phyloP scores from a whole-genome alignment of 2,113 vertebrate species.

The Ornithorhynchus anatinus region DNA sequence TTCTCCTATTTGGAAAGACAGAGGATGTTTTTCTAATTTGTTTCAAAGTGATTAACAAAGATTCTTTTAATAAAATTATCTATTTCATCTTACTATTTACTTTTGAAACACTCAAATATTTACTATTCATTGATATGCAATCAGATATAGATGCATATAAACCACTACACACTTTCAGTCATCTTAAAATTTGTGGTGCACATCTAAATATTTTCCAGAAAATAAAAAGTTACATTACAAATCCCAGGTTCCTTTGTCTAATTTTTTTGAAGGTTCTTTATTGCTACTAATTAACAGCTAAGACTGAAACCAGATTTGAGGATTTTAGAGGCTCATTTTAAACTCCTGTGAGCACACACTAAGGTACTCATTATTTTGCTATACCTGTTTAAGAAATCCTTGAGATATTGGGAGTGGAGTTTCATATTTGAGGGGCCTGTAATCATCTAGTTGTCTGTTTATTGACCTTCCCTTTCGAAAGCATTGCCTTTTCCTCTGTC shows the following conservation, averaged over 20 bases:
- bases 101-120: too few relatives aligned
- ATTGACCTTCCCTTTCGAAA: constrained; percentile 39
- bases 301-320: constrained; percentile 62
- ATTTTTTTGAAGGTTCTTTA: constrained; percentile 36
- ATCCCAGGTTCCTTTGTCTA: constrained; percentile 33
- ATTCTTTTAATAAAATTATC: too few relatives aligned
- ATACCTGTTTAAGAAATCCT: too few relatives aligned
- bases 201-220: neutral
- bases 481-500: constrained; percentile 7
- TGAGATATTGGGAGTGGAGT: neutral
- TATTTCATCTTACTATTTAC: too few relatives aligned
- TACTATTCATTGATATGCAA: neutral
- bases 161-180: neutral
- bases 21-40: too few relatives aligned
- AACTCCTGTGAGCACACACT: constrained; percentile 32
- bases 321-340: constrained; percentile 55
- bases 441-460: constrained; percentile 4
- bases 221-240: neutral
- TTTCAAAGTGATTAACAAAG: too few relatives aligned
- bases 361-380: constrained; percentile 61
- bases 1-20: too few relatives aligned
- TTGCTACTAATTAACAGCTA: constrained; percentile 65
- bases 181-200: neutral
- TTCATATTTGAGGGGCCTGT: constrained; percentile 1
- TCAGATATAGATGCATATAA: neutral